phyloP scores from a whole-genome alignment of 2,888 invertebrate genomes.

The Caenorhabditis drosophilae region DNA sequence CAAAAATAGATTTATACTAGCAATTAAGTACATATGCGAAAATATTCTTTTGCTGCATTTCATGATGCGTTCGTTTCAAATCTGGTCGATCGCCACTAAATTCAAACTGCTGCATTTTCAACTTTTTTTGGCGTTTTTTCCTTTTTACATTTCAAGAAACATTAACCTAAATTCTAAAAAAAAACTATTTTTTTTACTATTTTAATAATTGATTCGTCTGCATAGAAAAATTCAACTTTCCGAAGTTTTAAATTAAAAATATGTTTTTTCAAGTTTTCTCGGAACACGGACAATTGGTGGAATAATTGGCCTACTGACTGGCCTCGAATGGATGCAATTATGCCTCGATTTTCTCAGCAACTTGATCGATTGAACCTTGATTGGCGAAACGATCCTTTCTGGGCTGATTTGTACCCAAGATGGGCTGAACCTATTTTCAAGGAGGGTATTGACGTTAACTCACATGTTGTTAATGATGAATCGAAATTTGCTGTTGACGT shows the following conservation, averaged over 20 bases:
- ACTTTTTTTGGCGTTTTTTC: neutral
- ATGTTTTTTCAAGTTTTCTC: slow-evolving; percentile 61
- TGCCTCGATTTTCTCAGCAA: slow-evolving; percentile 66
- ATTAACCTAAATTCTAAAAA: neutral
- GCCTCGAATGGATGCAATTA: slow-evolving; percentile 67
- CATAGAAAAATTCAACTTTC: too few species aligned
- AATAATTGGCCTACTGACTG: slow-evolving; percentile 66
- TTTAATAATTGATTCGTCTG: too few species aligned
- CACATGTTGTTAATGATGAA: slow-evolving; percentile 60
- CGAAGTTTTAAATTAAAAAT: neutral
- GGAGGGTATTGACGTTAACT: slow-evolving; percentile 66
- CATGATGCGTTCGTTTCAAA: too few species aligned
- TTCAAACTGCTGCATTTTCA: too few species aligned
- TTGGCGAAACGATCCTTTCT: slow-evolving; percentile 67
- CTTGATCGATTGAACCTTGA: slow-evolving; percentile 66
- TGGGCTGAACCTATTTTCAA: slow-evolving; percentile 67
- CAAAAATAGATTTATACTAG: too few species aligned
- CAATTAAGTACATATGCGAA: too few species aligned
- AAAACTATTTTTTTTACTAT: too few species aligned
- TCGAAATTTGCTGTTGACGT: slow-evolving; percentile 64
- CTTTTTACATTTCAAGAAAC: neutral
- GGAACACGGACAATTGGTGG: slow-evolving; percentile 65
- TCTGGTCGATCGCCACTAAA: too few species aligned
- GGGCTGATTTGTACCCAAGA: slow-evolving; percentile 65
- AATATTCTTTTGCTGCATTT: too few species aligned